phyloP scores from a whole-genome alignment of 2,113 vertebrate genomes.

The Lethenteron camtschaticum region DNA sequence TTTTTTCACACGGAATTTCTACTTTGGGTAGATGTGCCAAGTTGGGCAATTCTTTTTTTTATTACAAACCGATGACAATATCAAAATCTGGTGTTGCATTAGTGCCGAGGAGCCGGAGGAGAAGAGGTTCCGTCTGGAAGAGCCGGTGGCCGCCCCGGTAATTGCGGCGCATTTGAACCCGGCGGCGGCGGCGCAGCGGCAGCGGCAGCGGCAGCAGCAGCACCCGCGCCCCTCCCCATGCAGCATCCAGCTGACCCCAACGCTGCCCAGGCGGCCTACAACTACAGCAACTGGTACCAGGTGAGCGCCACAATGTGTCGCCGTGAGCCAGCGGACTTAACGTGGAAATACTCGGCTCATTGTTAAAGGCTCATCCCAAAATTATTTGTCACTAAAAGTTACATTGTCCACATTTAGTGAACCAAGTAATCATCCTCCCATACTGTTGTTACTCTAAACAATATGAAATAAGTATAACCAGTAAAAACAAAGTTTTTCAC shows the following conservation, averaged over 20 bases:
- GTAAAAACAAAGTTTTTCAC: too few species aligned
- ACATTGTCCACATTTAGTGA: accelerated
- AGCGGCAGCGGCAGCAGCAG: neutral
- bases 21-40: too few species aligned
- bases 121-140: slow-evolving; percentile 58
- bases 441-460: neutral
- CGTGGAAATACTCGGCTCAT: too few species aligned
- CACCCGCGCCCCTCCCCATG: slow-evolving; percentile 24
- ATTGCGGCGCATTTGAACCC: too few species aligned
- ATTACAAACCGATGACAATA: too few species aligned
- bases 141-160: slow-evolving; percentile 12
- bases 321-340: too few species aligned
- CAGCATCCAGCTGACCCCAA: slow-evolving; percentile 39
- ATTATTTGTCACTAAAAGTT: accelerated
- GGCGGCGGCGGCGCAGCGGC: too few species aligned
- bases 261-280: slow-evolving; percentile 57
- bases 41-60: too few species aligned
- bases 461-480: too few species aligned
- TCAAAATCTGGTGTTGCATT: neutral
- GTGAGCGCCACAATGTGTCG: slow-evolving; percentile 19
- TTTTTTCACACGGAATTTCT: too few species aligned
- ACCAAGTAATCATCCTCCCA: neutral
- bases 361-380: accelerated
- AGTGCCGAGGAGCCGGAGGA: slow-evolving; percentile 53
- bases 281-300: slow-evolving; percentile 92